A percentile compares a stretch with the other conserved stretches of the same genome.
Conservation (phyloP, 2,888 invertebrate species). For the Cyclophora albipunctata region DNA sequence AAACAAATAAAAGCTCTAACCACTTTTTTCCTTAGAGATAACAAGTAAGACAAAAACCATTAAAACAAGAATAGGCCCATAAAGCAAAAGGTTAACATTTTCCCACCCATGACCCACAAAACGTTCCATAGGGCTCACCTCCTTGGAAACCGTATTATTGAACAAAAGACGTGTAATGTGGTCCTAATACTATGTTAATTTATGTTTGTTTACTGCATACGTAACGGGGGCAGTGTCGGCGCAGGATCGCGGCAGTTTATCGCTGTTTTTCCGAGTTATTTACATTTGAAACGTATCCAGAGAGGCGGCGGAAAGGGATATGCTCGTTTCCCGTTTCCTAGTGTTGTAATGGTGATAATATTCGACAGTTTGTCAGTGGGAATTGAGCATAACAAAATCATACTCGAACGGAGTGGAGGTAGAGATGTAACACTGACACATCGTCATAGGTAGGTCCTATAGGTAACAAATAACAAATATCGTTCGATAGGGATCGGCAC, state of each 20-base stretch:
- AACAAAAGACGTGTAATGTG: constrained; percentile 18
- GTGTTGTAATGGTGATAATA: constrained; percentile 3
- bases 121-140: no score
- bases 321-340: background rate
- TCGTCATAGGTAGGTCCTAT: no score
- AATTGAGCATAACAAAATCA: constrained; percentile 3
- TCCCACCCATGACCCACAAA: no score
- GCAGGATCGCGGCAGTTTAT: constrained; percentile 31
- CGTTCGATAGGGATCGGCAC: no score
- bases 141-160: no score
- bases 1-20: no score
- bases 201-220: constrained; percentile 49
- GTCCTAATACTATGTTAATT: constrained; percentile 24
- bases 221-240: constrained; percentile 22
- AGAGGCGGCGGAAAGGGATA: constrained; percentile 12
- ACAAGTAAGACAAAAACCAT: no score
- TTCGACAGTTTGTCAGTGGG: constrained; percentile 5
- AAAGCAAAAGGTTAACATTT: no score
- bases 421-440: no score
- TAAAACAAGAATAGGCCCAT: no score
- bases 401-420: background rate
- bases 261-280: constrained; percentile 42
- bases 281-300: constrained; percentile 36
- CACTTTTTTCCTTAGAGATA: no score
- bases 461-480: no score